Evolutionary conservation across 2,113 vertebrate genomes (phyloP).

Genomic region (Mellivora capensis): DNA sequence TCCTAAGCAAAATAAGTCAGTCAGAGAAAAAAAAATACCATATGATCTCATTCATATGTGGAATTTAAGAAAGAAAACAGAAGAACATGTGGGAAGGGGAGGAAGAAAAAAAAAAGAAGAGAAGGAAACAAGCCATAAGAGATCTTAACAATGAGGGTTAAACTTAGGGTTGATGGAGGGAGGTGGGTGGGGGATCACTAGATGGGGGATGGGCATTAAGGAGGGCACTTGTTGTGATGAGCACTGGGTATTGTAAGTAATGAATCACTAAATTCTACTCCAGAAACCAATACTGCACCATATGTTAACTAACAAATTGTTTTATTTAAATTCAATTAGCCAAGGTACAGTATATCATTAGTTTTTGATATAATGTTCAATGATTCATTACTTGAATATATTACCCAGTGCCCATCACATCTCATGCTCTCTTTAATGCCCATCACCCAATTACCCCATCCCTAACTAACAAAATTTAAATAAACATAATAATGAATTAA

Average conservation of each 20-base stretch:
- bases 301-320: not conserved
- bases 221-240: not conserved
- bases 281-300: not conserved
- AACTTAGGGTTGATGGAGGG: not conserved
- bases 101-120: not conserved
- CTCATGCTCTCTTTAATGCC: no score
- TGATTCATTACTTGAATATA: no score
- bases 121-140: not conserved
- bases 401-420: no score
- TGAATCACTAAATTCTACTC: not conserved
- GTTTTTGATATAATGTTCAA: no score
- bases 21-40: no score
- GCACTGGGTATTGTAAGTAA: not conserved
- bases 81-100: not conserved
- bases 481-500: not conserved
- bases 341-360: no score
- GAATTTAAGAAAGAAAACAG: not conserved
- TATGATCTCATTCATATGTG: not conserved
- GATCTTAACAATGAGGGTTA: not conserved
- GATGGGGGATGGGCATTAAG: not conserved
- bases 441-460: no score
- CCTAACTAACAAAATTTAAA: not conserved
- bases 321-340: no score
- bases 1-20: no score
- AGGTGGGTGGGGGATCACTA: not conserved